These are phyloP conservation scores for Heliconius himera DNA, from an alignment of 1,140 invertebrate species.

Conservation along the genomic window DNA sequence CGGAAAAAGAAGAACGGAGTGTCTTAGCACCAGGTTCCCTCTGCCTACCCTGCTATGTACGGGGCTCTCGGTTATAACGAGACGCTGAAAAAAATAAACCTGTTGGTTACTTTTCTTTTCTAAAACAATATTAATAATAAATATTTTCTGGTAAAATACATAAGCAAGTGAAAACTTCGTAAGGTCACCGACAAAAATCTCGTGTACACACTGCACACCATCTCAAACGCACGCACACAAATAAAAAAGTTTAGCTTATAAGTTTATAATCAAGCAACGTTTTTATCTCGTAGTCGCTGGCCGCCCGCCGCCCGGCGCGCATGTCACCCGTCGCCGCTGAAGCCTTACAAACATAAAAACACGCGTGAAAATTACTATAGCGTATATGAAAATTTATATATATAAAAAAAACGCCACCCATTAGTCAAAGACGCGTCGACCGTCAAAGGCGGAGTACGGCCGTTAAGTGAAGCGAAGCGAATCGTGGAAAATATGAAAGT, in stretches of 20 bases:
- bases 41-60: too few relatives aligned
- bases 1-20: too few relatives aligned
- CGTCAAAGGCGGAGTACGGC: slow-evolving; percentile 54
- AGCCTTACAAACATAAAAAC: slow-evolving; percentile 59
- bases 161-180: slow-evolving; percentile 63
- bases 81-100: neutral
- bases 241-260: slow-evolving; percentile 79
- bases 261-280: slow-evolving; percentile 79
- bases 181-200: slow-evolving; percentile 58
- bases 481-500: slow-evolving; percentile 75
- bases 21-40: too few relatives aligned
- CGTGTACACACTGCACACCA: slow-evolving; percentile 59
- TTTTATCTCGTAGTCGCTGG: slow-evolving; percentile 79
- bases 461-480: slow-evolving; percentile 58
- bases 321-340: slow-evolving; percentile 63
- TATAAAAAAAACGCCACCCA: slow-evolving; percentile 51
- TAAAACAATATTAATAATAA: neutral
- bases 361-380: slow-evolving; percentile 63
- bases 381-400: slow-evolving; percentile 60
- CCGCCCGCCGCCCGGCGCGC: slow-evolving; percentile 69
- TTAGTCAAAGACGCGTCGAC: slow-evolving; percentile 52
- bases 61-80: too few relatives aligned
- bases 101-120: slow-evolving; percentile 1
- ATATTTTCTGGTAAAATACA: slow-evolving; percentile 11
- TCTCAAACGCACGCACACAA: slow-evolving; percentile 68